Percentiles rank a stretch among this genome's conserved stretches.
Conservation (phyloP, 2,888 invertebrate species). For the Philereme vetulata region DNA sequence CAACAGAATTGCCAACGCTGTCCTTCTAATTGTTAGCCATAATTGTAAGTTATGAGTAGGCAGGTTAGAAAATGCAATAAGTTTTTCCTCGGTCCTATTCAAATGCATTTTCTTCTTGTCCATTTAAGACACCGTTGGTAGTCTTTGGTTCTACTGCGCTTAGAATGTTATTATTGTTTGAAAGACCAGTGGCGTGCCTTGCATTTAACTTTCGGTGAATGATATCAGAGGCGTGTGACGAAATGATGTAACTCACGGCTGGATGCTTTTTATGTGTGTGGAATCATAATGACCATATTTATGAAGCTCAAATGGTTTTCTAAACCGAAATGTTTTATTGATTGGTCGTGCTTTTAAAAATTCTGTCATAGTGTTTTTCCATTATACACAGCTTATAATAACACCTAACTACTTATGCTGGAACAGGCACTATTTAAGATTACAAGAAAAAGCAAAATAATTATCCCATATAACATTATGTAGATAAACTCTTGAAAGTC, state of each 20-base stretch:
- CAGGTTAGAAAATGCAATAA: no score
- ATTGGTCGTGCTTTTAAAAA: neutral
- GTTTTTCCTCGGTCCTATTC: neutral
- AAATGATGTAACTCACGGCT: conserved; percentile 32
- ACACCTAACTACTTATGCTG: no score
- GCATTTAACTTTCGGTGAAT: conserved; percentile 39
- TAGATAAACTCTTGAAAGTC: no score
- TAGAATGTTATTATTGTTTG: conserved; percentile 35
- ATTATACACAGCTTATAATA: no score
- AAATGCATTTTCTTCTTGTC: conserved; percentile 3
- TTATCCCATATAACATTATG: no score
- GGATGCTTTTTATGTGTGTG: conserved; percentile 4
- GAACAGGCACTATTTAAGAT: no score
- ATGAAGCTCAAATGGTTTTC: neutral
- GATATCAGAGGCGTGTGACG: conserved; percentile 17
- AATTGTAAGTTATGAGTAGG: no score
- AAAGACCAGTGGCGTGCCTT: conserved; percentile 38
- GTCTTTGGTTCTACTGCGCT: conserved; percentile 23
- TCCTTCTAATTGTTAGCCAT: no score
- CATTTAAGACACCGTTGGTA: conserved; percentile 6
- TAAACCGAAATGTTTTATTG: neutral
- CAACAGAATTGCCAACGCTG: no score
- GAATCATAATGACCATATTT: conserved; percentile 10
- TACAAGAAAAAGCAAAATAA: no score
- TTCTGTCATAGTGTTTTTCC: no score